Base-by-base conservation (phyloP, 2,888 invertebrate genomes). In the Tetragonisca angustula region DNA sequence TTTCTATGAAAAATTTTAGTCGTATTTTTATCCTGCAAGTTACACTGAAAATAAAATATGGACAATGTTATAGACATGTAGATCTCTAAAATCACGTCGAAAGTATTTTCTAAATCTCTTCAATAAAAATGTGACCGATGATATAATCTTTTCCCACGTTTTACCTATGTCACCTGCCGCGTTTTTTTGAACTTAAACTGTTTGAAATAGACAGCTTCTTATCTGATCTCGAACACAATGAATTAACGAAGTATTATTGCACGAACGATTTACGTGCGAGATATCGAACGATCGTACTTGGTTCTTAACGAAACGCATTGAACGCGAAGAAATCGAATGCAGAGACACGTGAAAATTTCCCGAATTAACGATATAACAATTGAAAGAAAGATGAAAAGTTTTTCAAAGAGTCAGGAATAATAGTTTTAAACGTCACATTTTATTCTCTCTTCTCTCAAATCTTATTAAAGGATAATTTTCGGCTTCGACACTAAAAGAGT, bases 201-300 rank as follows among this genome's bases (percentile, higher is more conserved):
- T 36, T 67, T n/a, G 6, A 21, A 56, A 24, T 21, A 32, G 21
- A 32, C 56, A 65, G 64, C 52, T 17, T 59, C 49, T 77, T 81
- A 80, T 74, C 80, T 49, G 76, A 73, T 77, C 36, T 27, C 17
- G 11, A 24, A 13, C 56, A 81, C 81, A 74, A 74, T 67, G 77
- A 70, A 65, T 74, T 77, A 83, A 74, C 76, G 73, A 81, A 74
- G 74, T 61, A 81, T 81, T 79, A 81, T 81, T 76, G 61, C 19
- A 27, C 19, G 64, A 64, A 70, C 67, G 27, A 27, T 70, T n/a
- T n/a, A 67, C 64, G 11, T 5, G 3, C 17, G 19, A 36, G 19
- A 27, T 19, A 62, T 32, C 3, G 27, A 62, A n/a, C 49, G 17
- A 27, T 27, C 56, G 27, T 24, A 13, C 15, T 56, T 9, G 27